Base-by-base conservation (phyloP, 2,888 invertebrate species). In the Trachelus iudaicus region DNA sequence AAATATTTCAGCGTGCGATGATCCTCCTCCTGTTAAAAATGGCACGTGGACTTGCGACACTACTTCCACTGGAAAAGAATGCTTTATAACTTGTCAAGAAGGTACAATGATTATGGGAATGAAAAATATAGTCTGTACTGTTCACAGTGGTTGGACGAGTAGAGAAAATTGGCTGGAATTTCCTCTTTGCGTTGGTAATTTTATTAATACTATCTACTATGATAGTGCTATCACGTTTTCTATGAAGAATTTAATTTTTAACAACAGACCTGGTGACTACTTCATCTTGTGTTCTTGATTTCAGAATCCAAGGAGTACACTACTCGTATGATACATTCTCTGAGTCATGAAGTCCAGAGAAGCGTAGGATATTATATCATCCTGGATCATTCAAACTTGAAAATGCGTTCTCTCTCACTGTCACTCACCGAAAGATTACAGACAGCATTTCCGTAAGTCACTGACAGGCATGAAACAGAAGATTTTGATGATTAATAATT, bases 11-110 rank as follows among this genome's bases (percentile, higher is more conserved):
- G 83, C 81, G 11, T 86, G 86, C 40, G 81, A 85, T n/a, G 34
- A 79, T 73, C 83, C 85, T 69, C 85, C 85, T 11, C 75, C 80
- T 37, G 84, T 87, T 71, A 82, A 79, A 69, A 81, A 85, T 76
- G 86, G 86, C 75, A 83, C 78, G 40, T 88, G 87, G 88, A 84
- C 77, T 71, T 86, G 87, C 76, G 75, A 73, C 37, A 76, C 81
- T 56, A 69, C 79, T 1, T 33, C 34, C 23, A 76, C 79, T 3
- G 80, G 81, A 33, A 84, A 85, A 69, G 79, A 83, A 37, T 84
- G 85, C 75, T 74, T 76, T 13, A 75, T 87, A 69, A 56, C 80
- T 34, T 83, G 87, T 75, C 83, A 85, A 69, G 33, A 69, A 12
- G 82, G 79, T 79, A 82, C 83, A 76, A 81, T 87, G 37, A 75